A percentile compares a stretch with the other conserved stretches of the same genome.
These are phyloP conservation scores for Gryllus longicercus DNA, from an alignment of 2,888 invertebrate species.

Conservation along the genomic window DNA sequence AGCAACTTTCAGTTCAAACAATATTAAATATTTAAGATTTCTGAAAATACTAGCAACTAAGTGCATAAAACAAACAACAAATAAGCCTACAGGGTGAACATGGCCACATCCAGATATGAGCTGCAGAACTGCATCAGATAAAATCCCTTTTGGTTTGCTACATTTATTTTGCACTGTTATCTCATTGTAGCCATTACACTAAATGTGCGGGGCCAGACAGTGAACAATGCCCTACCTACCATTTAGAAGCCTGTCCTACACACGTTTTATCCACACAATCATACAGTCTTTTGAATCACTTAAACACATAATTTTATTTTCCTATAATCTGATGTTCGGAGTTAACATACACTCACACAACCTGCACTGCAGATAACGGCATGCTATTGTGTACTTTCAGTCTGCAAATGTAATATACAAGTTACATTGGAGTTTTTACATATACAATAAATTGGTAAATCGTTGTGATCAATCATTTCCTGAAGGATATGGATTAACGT, in stretches of 20 bases:
- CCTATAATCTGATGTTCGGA: constrained; percentile 7
- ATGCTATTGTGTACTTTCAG: constrained; percentile 2
- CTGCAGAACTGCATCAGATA: not conserved
- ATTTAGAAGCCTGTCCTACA: constrained; percentile 1
- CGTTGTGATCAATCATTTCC: constrained; percentile 4
- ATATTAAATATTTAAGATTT: no score
- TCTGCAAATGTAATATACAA: constrained; percentile 3
- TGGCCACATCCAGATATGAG: constrained; percentile 5
- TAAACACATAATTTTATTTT: not conserved
- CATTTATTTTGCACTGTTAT: constrained; percentile 1
- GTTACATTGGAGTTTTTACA: constrained; percentile 10
- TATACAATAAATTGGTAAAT: not conserved
- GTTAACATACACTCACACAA: not conserved
- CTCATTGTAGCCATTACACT: constrained; percentile 2
- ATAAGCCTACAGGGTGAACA: not conserved
- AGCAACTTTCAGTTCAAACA: not conserved
- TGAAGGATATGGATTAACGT: constrained; percentile 1
- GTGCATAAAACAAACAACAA: not conserved
- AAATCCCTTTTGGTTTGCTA: not conserved
- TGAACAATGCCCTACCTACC: constrained; percentile 17
- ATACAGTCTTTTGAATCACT: constrained; percentile 10
- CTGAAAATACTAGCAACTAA: not conserved
- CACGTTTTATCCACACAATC: not conserved
- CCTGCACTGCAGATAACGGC: constrained; percentile 4
- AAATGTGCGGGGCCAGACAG: constrained; percentile 6